A percentile compares a stretch with the other conserved stretches of the same genome.
phyloP scores from a whole-genome alignment of 1,140 invertebrate genomes.

The Pseudoatta argentina region DNA sequence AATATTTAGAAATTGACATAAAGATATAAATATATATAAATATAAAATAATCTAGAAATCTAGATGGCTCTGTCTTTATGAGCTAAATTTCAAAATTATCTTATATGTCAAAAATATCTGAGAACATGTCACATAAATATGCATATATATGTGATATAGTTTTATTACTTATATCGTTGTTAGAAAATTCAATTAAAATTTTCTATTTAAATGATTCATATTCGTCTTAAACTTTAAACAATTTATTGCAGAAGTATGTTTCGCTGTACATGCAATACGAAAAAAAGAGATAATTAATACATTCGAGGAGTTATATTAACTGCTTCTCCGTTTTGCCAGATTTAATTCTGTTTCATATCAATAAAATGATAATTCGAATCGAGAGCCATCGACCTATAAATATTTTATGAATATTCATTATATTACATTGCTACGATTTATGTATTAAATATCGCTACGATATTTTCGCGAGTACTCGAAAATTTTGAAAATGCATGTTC shows the following conservation, averaged over 20 bases:
- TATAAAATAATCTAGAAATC: neutral
- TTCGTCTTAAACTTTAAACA: neutral
- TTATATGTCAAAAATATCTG: neutral
- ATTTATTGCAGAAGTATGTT: neutral
- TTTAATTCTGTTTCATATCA: constrained; percentile 39
- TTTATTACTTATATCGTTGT: neutral
- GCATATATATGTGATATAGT: neutral
- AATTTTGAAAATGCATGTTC: constrained; percentile 22
- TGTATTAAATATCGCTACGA: constrained; percentile 6
- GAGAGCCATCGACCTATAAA: constrained; percentile 26
- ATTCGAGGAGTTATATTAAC: neutral
- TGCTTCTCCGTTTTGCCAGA: neutral
- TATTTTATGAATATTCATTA: constrained; percentile 47
- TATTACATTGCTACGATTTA: neutral
- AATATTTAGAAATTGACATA: neutral
- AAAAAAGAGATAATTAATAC: constrained; percentile 3
- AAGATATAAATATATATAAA: neutral
- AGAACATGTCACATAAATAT: neutral
- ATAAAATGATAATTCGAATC: constrained; percentile 29
- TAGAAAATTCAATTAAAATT: constrained; percentile 5
- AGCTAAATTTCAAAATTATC: neutral
- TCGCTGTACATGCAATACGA: neutral
- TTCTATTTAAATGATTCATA: neutral
- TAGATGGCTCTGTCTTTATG: neutral
- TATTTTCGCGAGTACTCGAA: neutral